Base-by-base conservation (phyloP, 1,140 invertebrate species). In the Drosophila ogumai region DNA sequence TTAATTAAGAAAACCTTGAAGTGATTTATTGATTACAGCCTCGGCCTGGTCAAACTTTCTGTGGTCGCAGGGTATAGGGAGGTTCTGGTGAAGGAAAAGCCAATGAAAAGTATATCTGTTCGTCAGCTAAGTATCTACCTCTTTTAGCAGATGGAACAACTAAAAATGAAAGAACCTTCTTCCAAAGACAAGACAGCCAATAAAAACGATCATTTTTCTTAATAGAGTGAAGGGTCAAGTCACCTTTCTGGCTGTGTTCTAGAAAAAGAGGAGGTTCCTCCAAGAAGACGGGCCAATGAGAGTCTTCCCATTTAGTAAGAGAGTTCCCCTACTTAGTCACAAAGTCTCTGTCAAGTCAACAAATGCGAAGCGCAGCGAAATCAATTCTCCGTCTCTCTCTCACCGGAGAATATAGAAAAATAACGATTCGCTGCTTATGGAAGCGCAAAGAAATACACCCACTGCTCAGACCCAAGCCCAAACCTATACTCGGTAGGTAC, bases 1-100 rank as follows among this genome's bases (percentile, higher is more conserved):
- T 91, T 92, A 92, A 92, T 92, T 92, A 92, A 92, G 91, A 91
- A 92, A 92, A 86, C 91, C 91, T 91, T 92, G 84, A 91, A 91
- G 90, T 91, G 91, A 92, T 92, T 92, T 92, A 92, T 92, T 86
- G 91, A 92, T 92, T 92, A 90, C 79, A 79, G 44, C 19, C 41
- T 46, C 59, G 63, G 55, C 59, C 32, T 54, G 78, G 76, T 75
- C 57, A 61, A 74, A 80, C 54, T 79, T 79, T 79, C 31, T 52
- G 75, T 71, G 68, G 68, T 77, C 46, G 49, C 72, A 44, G 13
- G 32, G 32, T 25, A 44, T 22, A 49, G 22, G 28, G 28, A 64
- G 25, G 56, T 22, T 40, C 55, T 31, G 28, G 32, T 28, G 58
- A n/a, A 12, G 10, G 8, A 2, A n/a, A 34, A 40, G 40, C 44